phyloP scores from a whole-genome alignment of 2,113 vertebrate genomes.

The Gila orcuttii region DNA sequence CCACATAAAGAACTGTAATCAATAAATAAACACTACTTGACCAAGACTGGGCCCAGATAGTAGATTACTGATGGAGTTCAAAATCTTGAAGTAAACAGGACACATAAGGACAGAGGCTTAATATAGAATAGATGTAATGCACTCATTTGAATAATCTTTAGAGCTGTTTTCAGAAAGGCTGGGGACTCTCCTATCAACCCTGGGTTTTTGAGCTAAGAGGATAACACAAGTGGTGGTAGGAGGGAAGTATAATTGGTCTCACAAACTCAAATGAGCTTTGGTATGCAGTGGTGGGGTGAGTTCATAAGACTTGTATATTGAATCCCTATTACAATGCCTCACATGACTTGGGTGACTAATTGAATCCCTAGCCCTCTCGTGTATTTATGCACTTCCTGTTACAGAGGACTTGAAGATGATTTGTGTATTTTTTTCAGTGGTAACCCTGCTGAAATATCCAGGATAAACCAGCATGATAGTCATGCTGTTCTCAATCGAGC shows the following conservation, averaged over 20 bases:
- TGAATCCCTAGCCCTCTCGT: not conserved
- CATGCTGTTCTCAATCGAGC: no score
- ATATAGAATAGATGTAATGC: conserved; percentile 22
- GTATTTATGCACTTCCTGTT: not conserved
- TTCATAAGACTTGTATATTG: conserved; percentile 7
- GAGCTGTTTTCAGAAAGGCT: conserved; percentile 5
- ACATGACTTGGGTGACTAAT: conserved; percentile 1
- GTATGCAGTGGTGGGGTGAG: not conserved
- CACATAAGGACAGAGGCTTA: not conserved
- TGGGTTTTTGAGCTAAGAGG: conserved; percentile 34
- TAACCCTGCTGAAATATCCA: not conserved
- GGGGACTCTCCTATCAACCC: not conserved
- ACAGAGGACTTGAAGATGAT: not conserved
- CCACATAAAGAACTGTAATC: conserved; percentile 66
- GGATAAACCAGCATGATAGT: not conserved
- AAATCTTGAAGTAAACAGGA: conserved; percentile 40
- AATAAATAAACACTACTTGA: conserved; percentile 64
- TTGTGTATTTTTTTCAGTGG: not conserved
- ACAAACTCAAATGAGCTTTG: conserved; percentile 22
- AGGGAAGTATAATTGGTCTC: conserved; percentile 31
- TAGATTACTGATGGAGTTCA: conserved; percentile 57
- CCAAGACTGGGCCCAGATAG: conserved; percentile 66
- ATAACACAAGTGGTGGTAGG: conserved; percentile 25
- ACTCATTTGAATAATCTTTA: conserved; percentile 24
- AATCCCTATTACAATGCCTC: conserved; percentile 1